phyloP scores from a whole-genome alignment of 2,888 invertebrate genomes.

The Ormyrus nitidulus region DNA sequence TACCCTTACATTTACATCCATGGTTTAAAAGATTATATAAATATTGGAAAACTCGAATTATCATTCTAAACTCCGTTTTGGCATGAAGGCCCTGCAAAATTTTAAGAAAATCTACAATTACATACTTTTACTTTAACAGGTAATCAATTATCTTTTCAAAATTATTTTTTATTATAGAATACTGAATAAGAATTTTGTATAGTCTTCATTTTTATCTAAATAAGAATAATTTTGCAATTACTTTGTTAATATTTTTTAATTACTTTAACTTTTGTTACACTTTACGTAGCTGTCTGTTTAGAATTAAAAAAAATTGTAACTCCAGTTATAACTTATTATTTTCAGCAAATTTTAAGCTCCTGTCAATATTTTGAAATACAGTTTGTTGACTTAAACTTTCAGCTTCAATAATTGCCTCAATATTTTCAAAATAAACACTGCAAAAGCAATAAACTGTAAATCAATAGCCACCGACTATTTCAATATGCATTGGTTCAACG shows the following conservation, averaged over 20 bases:
- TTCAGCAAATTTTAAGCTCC: not conserved
- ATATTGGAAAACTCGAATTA: too few species aligned
- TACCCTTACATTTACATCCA: not conserved
- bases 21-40: not conserved
- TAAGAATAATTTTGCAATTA: not conserved
- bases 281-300: not conserved
- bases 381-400: not conserved
- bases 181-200: not conserved
- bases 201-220: slow-evolving; percentile 19
- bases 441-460: not conserved
- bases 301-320: not conserved
- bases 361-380: not conserved
- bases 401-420: not conserved
- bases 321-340: not conserved
- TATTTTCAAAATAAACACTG: not conserved
- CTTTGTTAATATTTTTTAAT: slow-evolving; percentile 7
- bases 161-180: not conserved
- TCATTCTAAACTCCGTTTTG: too few species aligned
- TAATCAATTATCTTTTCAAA: too few species aligned
- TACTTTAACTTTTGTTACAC: slow-evolving; percentile 8
- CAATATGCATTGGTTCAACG: too few species aligned
- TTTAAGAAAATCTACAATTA: too few species aligned
- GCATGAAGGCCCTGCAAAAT: too few species aligned
- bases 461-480: too few species aligned
- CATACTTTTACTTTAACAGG: too few species aligned